Percentiles rank a stretch among this genome's conserved stretches.
Conservation (phyloP, 2,888 invertebrate species). For the Chromoteleia sp. region DNA sequence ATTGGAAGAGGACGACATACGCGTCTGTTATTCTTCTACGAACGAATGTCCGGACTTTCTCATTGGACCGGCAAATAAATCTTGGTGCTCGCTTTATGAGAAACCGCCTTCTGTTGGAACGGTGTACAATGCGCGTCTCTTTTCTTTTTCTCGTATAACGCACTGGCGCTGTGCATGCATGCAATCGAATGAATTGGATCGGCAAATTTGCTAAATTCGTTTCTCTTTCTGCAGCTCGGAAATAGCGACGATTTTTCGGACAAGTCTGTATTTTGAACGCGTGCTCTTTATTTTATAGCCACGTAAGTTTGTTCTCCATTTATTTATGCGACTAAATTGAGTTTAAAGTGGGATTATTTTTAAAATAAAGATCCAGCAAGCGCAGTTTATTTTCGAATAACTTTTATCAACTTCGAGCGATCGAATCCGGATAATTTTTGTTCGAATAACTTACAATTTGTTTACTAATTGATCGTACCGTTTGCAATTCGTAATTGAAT, state of each 20-base stretch:
- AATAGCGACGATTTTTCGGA: conserved; percentile 62
- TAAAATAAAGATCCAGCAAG: not conserved
- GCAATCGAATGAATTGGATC: conserved; percentile 69
- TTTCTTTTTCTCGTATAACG: conserved; percentile 70
- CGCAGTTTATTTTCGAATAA: not conserved
- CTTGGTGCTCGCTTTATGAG: conserved; percentile 76
- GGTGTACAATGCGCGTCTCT: conserved; percentile 55
- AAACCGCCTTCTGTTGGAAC: conserved; percentile 71
- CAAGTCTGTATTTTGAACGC: conserved; percentile 44
- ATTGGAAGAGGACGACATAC: conserved; percentile 80
- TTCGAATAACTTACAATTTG: too few species aligned
- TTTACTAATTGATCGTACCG: too few species aligned
- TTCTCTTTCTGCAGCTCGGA: conserved; percentile 54
- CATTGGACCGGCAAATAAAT: conserved; percentile 80
- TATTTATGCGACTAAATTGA: conserved; percentile 55
- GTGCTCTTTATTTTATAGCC: conserved; percentile 57
- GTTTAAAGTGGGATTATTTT: conserved; percentile 40
- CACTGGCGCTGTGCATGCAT: conserved; percentile 61
- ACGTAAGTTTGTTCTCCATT: conserved; percentile 27
- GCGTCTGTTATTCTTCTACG: conserved; percentile 78
- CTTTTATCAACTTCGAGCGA: not conserved
- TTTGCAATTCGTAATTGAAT: too few species aligned
- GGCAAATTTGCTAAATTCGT: conserved; percentile 68
- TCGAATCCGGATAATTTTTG: too few species aligned
- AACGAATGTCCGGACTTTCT: conserved; percentile 73